These are phyloP conservation scores for Valencia hispanica DNA, from an alignment of 2,797 vertebrate species.

Conservation along the genomic window DNA sequence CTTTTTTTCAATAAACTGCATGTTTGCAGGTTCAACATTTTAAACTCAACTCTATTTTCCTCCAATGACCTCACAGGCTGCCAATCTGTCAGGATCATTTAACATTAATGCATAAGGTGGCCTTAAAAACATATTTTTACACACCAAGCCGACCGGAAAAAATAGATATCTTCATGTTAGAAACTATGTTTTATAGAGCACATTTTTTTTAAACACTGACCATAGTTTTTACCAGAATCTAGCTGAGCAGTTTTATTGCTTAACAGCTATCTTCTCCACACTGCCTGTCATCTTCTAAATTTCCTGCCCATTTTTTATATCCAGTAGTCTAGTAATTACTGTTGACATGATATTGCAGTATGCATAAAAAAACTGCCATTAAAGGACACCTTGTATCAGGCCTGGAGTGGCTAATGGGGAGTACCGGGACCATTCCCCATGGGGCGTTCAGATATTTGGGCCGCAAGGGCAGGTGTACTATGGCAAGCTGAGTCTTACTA, in stretches of 20 bases:
- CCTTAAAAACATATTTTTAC: background rate
- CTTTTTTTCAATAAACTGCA: background rate
- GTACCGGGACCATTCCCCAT: no score
- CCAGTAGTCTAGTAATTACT: background rate
- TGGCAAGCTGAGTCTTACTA: no score
- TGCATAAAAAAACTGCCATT: background rate
- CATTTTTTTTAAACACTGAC: background rate
- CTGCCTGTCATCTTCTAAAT: background rate
- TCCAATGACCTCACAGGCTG: background rate
- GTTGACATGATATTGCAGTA: background rate
- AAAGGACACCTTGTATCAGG: slow-evolving; percentile 4
- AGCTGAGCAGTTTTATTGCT: background rate
- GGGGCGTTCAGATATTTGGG: no score
- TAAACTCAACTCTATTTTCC: background rate
- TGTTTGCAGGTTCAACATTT: background rate
- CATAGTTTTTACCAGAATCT: background rate
- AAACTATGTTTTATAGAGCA: background rate
- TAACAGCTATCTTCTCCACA: background rate
- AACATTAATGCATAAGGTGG: background rate
- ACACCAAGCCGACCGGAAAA: no score
- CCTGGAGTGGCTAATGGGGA: no score
- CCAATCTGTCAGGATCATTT: background rate
- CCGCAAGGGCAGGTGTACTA: no score
- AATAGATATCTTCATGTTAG: background rate
- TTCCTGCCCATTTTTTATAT: background rate